phyloP scores from a whole-genome alignment of 2,888 invertebrate genomes.

The Cephus runcator region DNA sequence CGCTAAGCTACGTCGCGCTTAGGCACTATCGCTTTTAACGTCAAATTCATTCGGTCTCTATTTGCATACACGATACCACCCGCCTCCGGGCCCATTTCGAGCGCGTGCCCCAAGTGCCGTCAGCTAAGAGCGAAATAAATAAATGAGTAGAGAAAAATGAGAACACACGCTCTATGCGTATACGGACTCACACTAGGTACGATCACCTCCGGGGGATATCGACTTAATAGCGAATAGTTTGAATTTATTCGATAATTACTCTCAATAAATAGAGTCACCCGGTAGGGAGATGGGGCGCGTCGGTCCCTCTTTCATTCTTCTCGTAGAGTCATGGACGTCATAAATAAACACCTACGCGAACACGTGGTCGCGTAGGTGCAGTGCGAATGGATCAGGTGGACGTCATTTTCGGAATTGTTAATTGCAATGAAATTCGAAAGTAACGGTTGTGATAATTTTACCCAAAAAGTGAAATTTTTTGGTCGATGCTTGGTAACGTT shows the following conservation, averaged over 20 bases:
- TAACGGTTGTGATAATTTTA: background rate
- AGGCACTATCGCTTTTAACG: background rate
- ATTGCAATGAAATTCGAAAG: background rate
- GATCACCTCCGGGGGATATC: background rate
- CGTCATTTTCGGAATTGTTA: background rate
- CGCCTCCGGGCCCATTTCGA: background rate
- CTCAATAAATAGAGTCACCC: background rate
- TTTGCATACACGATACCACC: background rate
- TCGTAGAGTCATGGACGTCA: background rate
- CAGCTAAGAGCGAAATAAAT: background rate
- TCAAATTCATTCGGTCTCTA: background rate
- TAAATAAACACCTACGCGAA: background rate
- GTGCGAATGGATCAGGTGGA: background rate
- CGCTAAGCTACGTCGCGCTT: background rate
- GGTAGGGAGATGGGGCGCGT: background rate
- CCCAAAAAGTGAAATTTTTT: background rate
- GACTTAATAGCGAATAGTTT: background rate
- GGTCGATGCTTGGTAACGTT: accelerated
- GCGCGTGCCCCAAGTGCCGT: background rate
- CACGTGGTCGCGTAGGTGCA: background rate
- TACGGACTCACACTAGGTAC: background rate
- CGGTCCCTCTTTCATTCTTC: background rate
- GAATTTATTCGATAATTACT: background rate
- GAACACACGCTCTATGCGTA: background rate
- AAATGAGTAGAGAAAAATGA: background rate